phyloP scores from a whole-genome alignment of 2,797 vertebrate species.

The Liasis olivaceus region DNA sequence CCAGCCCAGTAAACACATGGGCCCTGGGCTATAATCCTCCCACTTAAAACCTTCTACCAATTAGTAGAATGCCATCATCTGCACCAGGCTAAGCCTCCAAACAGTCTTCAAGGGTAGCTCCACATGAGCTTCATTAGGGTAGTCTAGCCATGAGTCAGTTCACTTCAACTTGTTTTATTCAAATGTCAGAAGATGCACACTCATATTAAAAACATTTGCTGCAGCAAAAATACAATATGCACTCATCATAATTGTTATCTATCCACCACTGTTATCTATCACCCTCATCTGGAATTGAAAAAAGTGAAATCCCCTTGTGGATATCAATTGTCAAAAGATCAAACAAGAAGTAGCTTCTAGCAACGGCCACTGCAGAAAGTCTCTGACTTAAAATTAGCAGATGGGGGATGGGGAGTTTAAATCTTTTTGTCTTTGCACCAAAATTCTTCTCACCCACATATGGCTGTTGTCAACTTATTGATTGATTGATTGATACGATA shows the following conservation, averaged over 20 bases:
- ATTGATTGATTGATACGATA: no score
- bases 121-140: neutral
- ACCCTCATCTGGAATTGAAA: neutral
- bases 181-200: neutral
- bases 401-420: neutral
- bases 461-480: neutral
- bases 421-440: neutral
- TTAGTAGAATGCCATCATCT: neutral
- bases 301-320: neutral
- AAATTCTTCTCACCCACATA: neutral
- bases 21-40: no score
- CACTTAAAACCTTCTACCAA: neutral
- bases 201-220: neutral
- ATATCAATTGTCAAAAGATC: neutral
- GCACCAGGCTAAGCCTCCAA: neutral
- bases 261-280: neutral
- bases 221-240: neutral
- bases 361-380: neutral
- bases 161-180: neutral
- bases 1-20: neutral
- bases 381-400: neutral
- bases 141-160: neutral
- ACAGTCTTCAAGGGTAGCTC: neutral
- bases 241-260: neutral
- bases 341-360: neutral